A percentile compares a stretch with the other conserved stretches of the same genome.
phyloP scores from a whole-genome alignment of 2,113 vertebrate genomes.

The Oryctolagus cuniculus region DNA sequence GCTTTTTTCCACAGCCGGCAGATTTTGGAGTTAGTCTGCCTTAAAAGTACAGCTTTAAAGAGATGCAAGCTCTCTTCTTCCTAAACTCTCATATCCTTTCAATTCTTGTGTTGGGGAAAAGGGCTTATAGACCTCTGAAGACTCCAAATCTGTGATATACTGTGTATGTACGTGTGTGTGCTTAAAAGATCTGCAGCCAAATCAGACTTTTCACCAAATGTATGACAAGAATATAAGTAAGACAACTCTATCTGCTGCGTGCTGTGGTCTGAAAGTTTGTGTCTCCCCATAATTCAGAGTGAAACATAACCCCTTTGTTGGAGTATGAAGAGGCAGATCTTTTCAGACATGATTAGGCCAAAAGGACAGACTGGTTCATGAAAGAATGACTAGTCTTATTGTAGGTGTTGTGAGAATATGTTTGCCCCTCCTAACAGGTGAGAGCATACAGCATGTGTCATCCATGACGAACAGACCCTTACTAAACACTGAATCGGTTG shows the following conservation, averaged over 20 bases:
- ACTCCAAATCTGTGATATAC: background rate
- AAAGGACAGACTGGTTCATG: background rate
- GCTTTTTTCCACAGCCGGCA: background rate
- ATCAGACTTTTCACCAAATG: background rate
- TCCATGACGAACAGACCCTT: rapidly evolving
- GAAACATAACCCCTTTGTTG: background rate
- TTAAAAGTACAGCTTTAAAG: background rate
- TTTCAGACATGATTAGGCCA: background rate
- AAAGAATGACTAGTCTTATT: background rate
- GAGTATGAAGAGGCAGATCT: too few relatives aligned
- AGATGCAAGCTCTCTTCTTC: background rate
- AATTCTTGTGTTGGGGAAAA: background rate
- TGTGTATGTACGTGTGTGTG: too few relatives aligned
- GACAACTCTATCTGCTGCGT: background rate
- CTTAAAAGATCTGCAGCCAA: background rate
- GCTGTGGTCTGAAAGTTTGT: too few relatives aligned
- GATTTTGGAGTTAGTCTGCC: background rate
- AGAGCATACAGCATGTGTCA: background rate
- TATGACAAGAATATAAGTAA: background rate
- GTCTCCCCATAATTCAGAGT: background rate
- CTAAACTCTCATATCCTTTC: background rate
- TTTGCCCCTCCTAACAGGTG: background rate
- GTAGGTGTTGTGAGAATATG: background rate
- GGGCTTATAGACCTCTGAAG: background rate
- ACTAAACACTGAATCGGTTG: background rate